These are phyloP conservation scores for Thalpophila matura DNA, from an alignment of 2,888 invertebrate species.

Conservation along the genomic window DNA sequence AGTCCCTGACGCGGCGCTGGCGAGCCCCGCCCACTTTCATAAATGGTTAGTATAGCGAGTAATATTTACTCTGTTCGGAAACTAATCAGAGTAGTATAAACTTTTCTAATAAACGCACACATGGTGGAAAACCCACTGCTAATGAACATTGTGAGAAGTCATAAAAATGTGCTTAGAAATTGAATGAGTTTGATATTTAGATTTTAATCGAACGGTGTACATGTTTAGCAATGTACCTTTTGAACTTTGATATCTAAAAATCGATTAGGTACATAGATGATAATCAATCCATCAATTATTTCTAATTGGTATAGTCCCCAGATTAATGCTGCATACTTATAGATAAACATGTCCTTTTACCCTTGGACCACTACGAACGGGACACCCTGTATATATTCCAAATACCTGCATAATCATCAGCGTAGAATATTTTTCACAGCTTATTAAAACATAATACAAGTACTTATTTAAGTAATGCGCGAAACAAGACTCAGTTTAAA, in stretches of 20 bases:
- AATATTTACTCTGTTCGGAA: conserved; percentile 55
- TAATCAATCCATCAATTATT: too few species aligned
- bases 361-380: too few species aligned
- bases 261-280: too few species aligned
- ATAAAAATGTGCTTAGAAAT: conserved; percentile 20
- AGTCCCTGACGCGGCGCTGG: conserved; percentile 6
- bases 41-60: conserved; percentile 29
- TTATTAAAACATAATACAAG: conserved; percentile 1
- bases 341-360: too few species aligned
- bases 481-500: conserved; percentile 29
- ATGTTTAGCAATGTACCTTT: neutral
- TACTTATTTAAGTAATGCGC: conserved; percentile 26
- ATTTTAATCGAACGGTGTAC: neutral
- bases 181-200: conserved; percentile 1
- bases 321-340: too few species aligned
- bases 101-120: conserved; percentile 58
- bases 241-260: too few species aligned
- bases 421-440: neutral
- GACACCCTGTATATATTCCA: too few species aligned
- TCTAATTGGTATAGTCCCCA: too few species aligned
- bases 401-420: too few species aligned
- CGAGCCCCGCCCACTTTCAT: conserved; percentile 25
- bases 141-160: conserved; percentile 29
- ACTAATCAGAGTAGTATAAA: conserved; percentile 55
- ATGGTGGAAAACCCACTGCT: conserved; percentile 33